Percentiles rank a stretch among this genome's conserved stretches.
These are phyloP conservation scores for Halcyon chelicuti DNA, from an alignment of 2,797 vertebrate genomes.

Conservation along the genomic window DNA sequence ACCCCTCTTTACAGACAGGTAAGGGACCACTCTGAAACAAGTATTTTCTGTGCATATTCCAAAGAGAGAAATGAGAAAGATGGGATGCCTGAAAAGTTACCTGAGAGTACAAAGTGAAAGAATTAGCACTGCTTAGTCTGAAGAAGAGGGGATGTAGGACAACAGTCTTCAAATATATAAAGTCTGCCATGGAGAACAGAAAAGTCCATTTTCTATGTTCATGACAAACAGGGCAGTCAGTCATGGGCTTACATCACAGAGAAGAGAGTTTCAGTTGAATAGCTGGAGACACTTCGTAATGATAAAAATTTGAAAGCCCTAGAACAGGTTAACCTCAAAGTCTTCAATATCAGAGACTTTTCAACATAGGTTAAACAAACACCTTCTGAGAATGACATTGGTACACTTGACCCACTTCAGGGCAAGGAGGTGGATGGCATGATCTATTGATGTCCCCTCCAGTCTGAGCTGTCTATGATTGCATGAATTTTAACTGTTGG, in stretches of 20 bases:
- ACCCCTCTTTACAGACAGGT: neutral
- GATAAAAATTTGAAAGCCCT: neutral
- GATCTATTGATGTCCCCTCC: neutral
- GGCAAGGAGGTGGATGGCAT: neutral
- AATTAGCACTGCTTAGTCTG: neutral
- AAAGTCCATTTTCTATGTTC: neutral
- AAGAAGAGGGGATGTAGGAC: neutral
- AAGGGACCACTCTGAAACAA: neutral
- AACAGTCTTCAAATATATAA: neutral
- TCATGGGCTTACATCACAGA: neutral
- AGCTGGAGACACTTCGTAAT: neutral
- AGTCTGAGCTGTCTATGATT: neutral
- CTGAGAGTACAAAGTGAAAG: neutral
- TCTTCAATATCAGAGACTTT: conserved; percentile 13
- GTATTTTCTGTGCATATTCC: neutral
- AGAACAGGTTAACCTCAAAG: neutral
- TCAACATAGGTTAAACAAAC: conserved; percentile 3
- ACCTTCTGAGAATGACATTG: neutral
- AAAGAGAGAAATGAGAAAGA: neutral
- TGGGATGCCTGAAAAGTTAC: neutral
- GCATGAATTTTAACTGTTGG: neutral
- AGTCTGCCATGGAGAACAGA: neutral
- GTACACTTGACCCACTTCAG: neutral
- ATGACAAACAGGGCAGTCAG: neutral
- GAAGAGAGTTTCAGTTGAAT: neutral